These are phyloP conservation scores for Sipha maydis DNA, from an alignment of 2,888 invertebrate species.

Conservation along the genomic window DNA sequence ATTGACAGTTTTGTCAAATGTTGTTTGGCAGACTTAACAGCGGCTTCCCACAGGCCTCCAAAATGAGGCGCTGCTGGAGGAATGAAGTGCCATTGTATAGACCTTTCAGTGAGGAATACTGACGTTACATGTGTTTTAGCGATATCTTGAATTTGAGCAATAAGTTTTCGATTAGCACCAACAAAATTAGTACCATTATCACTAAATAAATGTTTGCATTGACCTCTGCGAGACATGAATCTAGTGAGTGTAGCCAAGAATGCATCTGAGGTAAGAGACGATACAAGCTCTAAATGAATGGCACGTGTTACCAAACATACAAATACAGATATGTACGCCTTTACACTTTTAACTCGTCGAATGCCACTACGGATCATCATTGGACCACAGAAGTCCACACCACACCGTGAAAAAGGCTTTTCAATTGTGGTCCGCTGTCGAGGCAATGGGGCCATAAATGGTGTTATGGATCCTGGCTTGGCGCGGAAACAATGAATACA, in stretches of 20 bases:
- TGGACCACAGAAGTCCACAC: too few species aligned
- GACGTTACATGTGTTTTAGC: not conserved
- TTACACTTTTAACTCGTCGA: not conserved
- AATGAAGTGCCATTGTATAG: too few species aligned
- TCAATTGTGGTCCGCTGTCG: not conserved
- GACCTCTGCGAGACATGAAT: slow-evolving; percentile 7
- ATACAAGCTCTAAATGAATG: not conserved
- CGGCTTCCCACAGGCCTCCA: too few species aligned
- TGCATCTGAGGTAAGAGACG: not conserved
- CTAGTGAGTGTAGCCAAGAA: not conserved
- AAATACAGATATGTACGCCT: not conserved
- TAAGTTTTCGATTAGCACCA: slow-evolving; percentile 7
- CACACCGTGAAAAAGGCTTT: not conserved
- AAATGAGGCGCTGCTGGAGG: too few species aligned
- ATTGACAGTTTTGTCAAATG: too few species aligned
- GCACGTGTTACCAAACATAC: slow-evolving; percentile 15
- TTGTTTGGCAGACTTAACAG: not conserved
- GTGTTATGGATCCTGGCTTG: not conserved
- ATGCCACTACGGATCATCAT: not conserved
- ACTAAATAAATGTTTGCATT: not conserved
- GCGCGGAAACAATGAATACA: slow-evolving; percentile 15
- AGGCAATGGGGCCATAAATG: not conserved
- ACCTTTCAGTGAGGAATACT: not conserved
- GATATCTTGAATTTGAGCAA: not conserved
- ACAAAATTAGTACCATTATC: slow-evolving; percentile 20